phyloP scores from a whole-genome alignment of 2,797 vertebrate genomes.

The Epinephelus malabaricus region DNA sequence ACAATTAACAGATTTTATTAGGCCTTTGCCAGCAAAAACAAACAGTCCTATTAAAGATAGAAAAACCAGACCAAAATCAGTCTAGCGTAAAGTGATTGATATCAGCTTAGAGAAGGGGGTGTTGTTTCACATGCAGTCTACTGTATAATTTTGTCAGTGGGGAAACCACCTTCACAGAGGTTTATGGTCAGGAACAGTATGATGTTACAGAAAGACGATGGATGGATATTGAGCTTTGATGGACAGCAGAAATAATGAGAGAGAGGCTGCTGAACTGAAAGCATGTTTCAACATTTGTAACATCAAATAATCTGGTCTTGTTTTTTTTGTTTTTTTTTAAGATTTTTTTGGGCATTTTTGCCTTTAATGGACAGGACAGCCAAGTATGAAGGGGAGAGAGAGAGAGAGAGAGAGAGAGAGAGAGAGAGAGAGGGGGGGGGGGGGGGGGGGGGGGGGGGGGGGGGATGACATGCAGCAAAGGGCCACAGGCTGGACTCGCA shows the following conservation, averaged over 20 bases:
- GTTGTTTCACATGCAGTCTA: neutral
- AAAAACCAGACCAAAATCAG: neutral
- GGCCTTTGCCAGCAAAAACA: neutral
- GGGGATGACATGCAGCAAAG: too few relatives aligned
- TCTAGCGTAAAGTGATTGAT: too few relatives aligned
- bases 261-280: neutral
- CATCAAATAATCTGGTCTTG: neutral
- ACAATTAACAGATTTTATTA: neutral
- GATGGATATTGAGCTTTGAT: neutral
- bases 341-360: too few relatives aligned
- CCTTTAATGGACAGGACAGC: too few relatives aligned
- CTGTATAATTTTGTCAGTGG: neutral
- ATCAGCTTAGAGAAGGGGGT: neutral
- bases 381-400: too few relatives aligned
- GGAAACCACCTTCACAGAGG: neutral
- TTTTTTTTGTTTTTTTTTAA: neutral
- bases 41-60: neutral
- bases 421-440: too few relatives aligned
- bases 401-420: too few relatives aligned
- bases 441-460: too few relatives aligned
- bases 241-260: neutral
- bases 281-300: too few relatives aligned
- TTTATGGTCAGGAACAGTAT: neutral
- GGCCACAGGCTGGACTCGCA: too few relatives aligned
- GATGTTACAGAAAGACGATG: neutral